Evolutionary conservation across 2,797 vertebrate species (phyloP).

Genomic region (Anas flavirostris): DNA sequence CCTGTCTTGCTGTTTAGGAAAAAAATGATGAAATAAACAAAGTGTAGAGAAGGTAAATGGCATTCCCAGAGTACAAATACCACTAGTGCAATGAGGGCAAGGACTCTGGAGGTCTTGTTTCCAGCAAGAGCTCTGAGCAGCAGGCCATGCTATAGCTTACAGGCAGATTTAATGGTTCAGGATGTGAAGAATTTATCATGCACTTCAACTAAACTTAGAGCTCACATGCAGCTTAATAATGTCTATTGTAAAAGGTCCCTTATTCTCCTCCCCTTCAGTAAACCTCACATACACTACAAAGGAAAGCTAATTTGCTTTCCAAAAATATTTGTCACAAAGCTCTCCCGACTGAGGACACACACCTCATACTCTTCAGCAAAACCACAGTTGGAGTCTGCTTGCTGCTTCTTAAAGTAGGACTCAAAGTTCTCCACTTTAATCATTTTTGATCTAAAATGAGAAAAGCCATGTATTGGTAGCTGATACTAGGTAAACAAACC

Average conservation of each 20-base stretch:
- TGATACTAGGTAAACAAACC: neutral
- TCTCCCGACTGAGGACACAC: neutral
- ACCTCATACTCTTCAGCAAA: conserved; percentile 97
- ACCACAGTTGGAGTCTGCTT: conserved; percentile 93
- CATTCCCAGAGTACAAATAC: neutral
- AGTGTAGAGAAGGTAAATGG: neutral
- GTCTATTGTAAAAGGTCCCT: neutral
- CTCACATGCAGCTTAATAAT: neutral
- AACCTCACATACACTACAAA: neutral
- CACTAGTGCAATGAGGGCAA: neutral
- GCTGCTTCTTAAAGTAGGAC: conserved; percentile 90
- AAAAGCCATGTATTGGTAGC: neutral
- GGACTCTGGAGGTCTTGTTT: neutral
- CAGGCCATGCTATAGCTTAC: neutral
- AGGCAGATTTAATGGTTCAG: neutral
- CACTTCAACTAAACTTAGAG: neutral
- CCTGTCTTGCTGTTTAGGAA: neutral
- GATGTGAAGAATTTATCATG: neutral
- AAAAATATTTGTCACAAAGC: neutral
- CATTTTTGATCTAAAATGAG: conserved; percentile 80
- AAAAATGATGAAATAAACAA: neutral
- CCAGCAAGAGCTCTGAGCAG: neutral
- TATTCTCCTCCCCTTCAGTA: neutral
- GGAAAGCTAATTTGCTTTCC: neutral
- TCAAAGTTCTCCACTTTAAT: conserved; percentile 90